Evolutionary conservation across 1,140 invertebrate species (phyloP), one percentile per base, ranked within the genome.

Genomic region (Pectinophora gossypiella): DNA sequence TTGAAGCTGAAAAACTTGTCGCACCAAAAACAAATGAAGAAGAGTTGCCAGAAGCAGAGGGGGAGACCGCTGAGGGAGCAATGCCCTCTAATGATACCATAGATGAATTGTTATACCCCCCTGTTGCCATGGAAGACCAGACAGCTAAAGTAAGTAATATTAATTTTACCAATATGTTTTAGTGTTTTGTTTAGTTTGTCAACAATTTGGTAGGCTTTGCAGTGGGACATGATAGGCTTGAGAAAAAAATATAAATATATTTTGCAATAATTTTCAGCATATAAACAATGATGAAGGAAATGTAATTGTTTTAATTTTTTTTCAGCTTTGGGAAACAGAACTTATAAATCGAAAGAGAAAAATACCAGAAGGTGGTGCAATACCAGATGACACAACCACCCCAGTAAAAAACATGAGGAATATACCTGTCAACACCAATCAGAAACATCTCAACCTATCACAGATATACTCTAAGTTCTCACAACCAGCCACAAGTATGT

Each of bases 401-500:
- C 72, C 83, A 21, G 59, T 78, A 0, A 85, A 85, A 64, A 84
- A 76, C 48, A 82, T 82, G 68, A 81, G 78, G 27, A 84, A 80
- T 45, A 80, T 81, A 62, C 76, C 72, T 2, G 59, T 66, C 18
- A 82, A 78, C 54, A 64, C 71, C 19, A 85, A 85, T 64, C 87
- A 89, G 51, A 89, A 85, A 68, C 81, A 87, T 71, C 64, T 86
- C n/a, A 87, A 89, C 59, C 64, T 89, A 51, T 85, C 85, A 48
- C 85, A 88, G 61, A 74, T 87, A 45, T 89, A 89, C 54, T 87
- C 84, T 19, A 87, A 83, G 60, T 88, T 76, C 58, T 85, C 87
- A 47, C 85, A 88, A 61, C 76, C 84, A 23, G 64, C 84, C 13
- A 68, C 77, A 56, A 79, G 84, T 87, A 59, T 72, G 76, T 75